Evolutionary conservation across 2,113 vertebrate species (phyloP).

Genomic region (Emydura subglobosa): DNA sequence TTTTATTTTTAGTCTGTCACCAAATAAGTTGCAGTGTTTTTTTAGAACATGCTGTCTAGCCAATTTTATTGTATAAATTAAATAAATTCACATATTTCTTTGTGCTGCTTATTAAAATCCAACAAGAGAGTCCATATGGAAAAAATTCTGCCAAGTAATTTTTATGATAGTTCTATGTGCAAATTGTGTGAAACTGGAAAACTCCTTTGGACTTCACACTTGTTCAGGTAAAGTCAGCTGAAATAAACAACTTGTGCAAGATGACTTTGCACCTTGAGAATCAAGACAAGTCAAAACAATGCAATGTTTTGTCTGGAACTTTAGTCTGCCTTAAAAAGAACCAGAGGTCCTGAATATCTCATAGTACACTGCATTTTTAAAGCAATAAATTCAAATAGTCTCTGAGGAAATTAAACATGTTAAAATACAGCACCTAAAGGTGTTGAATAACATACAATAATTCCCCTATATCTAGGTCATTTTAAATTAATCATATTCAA

Average conservation of each 20-base stretch:
- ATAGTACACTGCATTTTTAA: background rate
- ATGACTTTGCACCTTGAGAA: background rate
- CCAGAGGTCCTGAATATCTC: background rate
- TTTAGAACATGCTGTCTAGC: background rate
- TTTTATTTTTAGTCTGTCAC: background rate
- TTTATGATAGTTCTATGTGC: background rate
- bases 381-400: background rate
- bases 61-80: background rate
- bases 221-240: background rate
- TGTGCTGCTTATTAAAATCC: background rate
- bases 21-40: background rate
- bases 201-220: background rate
- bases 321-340: background rate
- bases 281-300: background rate
- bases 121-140: background rate
- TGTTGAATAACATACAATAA: background rate
- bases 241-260: background rate
- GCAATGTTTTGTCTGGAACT: background rate
- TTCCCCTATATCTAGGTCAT: background rate
- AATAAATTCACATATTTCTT: background rate
- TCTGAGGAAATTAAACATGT: background rate
- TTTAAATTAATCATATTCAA: background rate
- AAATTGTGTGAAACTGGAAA: background rate
- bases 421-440: background rate
- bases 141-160: background rate